Conservation (phyloP, 2,797 vertebrate species). For the Tokudaia muenninki region DNA sequence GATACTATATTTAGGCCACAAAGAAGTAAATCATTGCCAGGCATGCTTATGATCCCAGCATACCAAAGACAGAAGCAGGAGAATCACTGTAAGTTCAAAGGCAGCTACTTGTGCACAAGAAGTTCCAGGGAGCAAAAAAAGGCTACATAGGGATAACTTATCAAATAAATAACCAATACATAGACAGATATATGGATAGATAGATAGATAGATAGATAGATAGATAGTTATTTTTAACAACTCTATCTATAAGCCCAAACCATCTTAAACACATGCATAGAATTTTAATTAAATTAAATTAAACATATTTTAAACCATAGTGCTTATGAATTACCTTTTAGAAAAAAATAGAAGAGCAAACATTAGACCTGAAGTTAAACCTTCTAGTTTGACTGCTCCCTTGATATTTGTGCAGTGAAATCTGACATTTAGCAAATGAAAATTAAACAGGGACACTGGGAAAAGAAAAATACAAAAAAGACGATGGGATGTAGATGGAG, state of each 20-base stretch:
- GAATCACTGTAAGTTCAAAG: background rate
- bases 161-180: background rate
- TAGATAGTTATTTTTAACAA: background rate
- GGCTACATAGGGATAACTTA: background rate
- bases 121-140: background rate
- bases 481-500: background rate
- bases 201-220: background rate
- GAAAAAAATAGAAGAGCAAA: background rate
- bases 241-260: background rate
- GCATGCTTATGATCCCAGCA: background rate
- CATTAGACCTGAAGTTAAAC: background rate
- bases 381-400: background rate
- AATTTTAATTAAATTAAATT: slow-evolving; percentile 11
- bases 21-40: background rate
- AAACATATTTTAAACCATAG: background rate
- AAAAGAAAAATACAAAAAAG: background rate
- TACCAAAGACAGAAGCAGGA: background rate
- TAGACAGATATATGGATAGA: background rate
- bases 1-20: slow-evolving; percentile 18
- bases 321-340: background rate
- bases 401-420: background rate
- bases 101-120: background rate
- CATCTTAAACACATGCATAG: background rate
- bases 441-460: background rate
- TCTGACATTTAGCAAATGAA: slow-evolving; percentile 33